Conservation (phyloP, 1,140 invertebrate species). For the Calosoma granatense region DNA sequence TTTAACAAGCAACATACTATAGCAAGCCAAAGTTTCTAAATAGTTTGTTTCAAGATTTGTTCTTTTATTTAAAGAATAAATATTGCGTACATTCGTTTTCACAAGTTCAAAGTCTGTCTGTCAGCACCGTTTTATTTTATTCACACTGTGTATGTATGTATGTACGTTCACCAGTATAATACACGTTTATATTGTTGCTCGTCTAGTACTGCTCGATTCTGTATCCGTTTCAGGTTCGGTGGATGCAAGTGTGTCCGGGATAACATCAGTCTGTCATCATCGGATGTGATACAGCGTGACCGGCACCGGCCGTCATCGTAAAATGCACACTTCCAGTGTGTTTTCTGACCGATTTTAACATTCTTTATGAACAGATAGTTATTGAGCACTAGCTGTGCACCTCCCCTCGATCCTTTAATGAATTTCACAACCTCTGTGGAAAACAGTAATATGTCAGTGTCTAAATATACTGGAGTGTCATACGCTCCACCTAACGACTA, state of each 20-base stretch:
- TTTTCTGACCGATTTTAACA: neutral
- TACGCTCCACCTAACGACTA: no score
- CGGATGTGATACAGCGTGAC: neutral
- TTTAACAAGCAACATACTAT: no score
- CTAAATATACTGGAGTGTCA: no score
- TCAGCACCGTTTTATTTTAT: no score
- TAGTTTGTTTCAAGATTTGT: no score
- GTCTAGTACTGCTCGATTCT: neutral
- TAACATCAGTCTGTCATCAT: neutral
- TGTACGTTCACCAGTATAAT: no score
- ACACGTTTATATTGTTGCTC: neutral
- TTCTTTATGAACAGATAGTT: neutral
- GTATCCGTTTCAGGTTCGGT: neutral
- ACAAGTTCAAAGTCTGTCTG: no score
- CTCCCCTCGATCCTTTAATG: neutral
- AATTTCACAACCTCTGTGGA: neutral
- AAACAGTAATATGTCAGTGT: neutral
- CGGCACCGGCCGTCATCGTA: neutral
- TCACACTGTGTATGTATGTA: no score
- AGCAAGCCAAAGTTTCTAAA: no score
- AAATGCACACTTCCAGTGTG: neutral
- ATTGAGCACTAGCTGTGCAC: neutral
- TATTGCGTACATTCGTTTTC: no score
- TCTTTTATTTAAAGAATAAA: no score
- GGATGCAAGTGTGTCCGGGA: neutral